These are phyloP conservation scores for Scomber colias DNA, from an alignment of 2,113 vertebrate species.

Conservation along the genomic window DNA sequence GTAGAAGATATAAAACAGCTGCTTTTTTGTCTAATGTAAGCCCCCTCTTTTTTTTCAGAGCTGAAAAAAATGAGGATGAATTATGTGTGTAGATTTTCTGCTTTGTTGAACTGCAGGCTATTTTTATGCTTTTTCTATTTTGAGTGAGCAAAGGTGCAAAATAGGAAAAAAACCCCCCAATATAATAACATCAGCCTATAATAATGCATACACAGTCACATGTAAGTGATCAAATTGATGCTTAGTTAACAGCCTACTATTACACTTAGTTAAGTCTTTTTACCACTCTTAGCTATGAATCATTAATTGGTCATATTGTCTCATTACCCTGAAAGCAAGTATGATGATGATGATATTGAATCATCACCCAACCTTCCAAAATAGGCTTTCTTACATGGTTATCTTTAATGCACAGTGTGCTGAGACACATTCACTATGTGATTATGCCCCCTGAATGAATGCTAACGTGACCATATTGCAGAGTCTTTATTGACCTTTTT, in stretches of 20 bases:
- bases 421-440: neutral
- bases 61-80: slow-evolving; percentile 2
- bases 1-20: neutral
- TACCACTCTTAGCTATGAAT: too few species aligned
- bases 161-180: neutral
- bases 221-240: neutral
- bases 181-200: too few species aligned
- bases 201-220: neutral
- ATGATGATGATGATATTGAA: too few species aligned
- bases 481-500: neutral
- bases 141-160: neutral
- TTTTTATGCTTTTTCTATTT: neutral
- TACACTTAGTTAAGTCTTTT: neutral
- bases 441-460: neutral
- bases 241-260: neutral
- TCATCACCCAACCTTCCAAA: too few species aligned
- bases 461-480: neutral
- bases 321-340: too few species aligned
- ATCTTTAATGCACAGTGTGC: neutral
- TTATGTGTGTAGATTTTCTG: neutral
- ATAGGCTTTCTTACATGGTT: neutral
- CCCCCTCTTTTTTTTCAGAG: neutral
- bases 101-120: neutral
- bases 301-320: too few species aligned
- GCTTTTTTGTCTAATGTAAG: neutral